Percentiles rank a stretch among this genome's conserved stretches.
Evolutionary conservation across 30 jellyfish, hydroid and myxozoan genomes (phyloP).

Genomic region (Morbakka virulenta): DNA sequence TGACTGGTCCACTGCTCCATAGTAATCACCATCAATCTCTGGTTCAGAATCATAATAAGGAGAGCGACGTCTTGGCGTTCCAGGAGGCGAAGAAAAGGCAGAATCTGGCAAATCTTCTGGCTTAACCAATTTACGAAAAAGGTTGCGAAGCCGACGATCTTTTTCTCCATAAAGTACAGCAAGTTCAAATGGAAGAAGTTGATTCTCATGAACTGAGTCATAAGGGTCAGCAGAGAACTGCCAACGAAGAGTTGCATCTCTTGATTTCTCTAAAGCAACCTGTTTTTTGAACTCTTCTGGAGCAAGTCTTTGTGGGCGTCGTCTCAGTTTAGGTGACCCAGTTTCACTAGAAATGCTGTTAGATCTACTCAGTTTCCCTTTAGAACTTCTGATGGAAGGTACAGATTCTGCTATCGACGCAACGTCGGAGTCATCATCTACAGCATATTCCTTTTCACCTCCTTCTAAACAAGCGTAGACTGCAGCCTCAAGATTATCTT

Average conservation of each 20-base stretch:
- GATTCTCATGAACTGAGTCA: slow-evolving; percentile 96
- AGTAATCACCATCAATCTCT: slow-evolving; percentile 62
- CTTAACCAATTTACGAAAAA: slow-evolving; percentile 35
- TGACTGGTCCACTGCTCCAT: too few relatives aligned
- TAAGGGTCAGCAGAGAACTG: slow-evolving; percentile 94
- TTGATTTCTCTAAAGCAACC: slow-evolving; percentile 87
- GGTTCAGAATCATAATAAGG: slow-evolving; percentile 49
- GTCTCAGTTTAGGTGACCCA: slow-evolving; percentile 55
- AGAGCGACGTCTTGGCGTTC: slow-evolving; percentile 53
- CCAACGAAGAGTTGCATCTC: slow-evolving; percentile 97
- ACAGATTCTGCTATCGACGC: neutral
- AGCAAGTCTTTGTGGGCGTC: slow-evolving; percentile 71
- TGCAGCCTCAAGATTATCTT: slow-evolving; percentile 62
- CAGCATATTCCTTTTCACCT: slow-evolving; percentile 29
- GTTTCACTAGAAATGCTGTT: neutral
- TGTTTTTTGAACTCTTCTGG: slow-evolving; percentile 95
- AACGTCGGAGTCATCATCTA: neutral
- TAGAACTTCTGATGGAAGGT: neutral
- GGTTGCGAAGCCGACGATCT: slow-evolving; percentile 51
- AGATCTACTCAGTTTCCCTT: neutral
- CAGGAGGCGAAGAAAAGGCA: slow-evolving; percentile 30
- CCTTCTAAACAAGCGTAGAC: slow-evolving; percentile 39
- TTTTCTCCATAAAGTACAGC: slow-evolving; percentile 79
- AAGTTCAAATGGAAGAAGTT: slow-evolving; percentile 76
- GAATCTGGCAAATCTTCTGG: slow-evolving; percentile 52